phyloP scores from a whole-genome alignment of 2,113 vertebrate genomes.

The Lasiurus borealis region DNA sequence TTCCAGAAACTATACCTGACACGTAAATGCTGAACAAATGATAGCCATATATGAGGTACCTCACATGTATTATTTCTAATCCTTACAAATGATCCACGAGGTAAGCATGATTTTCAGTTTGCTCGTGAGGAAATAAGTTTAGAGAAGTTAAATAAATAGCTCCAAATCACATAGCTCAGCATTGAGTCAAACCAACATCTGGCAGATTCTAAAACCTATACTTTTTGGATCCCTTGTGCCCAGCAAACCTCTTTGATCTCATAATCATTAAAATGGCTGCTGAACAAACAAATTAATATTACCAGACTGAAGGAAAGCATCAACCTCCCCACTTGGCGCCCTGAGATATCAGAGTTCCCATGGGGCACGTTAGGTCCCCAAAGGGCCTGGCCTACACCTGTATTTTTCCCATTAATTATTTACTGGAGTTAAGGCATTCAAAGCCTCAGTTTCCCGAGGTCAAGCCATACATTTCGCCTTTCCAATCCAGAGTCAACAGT shows the following conservation, averaged over 20 bases:
- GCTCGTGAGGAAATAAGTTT: slow-evolving; percentile 51
- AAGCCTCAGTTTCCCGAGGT: slow-evolving; percentile 42
- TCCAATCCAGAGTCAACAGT: not conserved
- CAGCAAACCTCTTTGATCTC: slow-evolving; percentile 70
- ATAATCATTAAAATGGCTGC: slow-evolving; percentile 54
- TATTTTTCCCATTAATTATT: slow-evolving; percentile 29
- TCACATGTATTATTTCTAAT: not conserved
- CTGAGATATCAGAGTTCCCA: not conserved
- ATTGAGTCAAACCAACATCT: slow-evolving; percentile 66
- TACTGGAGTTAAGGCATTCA: not conserved
- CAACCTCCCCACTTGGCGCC: not conserved
- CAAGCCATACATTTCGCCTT: slow-evolving; percentile 38
- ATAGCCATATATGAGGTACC: not conserved
- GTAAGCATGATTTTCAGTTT: slow-evolving; percentile 61
- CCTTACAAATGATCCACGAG: not conserved
- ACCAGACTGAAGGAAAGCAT: not conserved
- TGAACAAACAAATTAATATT: slow-evolving; percentile 68
- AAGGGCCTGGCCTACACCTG: not conserved
- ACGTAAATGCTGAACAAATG: not conserved
- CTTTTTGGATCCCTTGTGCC: slow-evolving; percentile 66
- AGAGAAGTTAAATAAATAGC: slow-evolving; percentile 66
- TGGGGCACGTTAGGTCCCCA: not conserved
- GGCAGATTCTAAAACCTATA: slow-evolving; percentile 43
- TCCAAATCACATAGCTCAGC: slow-evolving; percentile 57
- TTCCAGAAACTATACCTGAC: not conserved